These are phyloP conservation scores for Symphodus melops DNA, from an alignment of 2,113 vertebrate species.

Conservation along the genomic window DNA sequence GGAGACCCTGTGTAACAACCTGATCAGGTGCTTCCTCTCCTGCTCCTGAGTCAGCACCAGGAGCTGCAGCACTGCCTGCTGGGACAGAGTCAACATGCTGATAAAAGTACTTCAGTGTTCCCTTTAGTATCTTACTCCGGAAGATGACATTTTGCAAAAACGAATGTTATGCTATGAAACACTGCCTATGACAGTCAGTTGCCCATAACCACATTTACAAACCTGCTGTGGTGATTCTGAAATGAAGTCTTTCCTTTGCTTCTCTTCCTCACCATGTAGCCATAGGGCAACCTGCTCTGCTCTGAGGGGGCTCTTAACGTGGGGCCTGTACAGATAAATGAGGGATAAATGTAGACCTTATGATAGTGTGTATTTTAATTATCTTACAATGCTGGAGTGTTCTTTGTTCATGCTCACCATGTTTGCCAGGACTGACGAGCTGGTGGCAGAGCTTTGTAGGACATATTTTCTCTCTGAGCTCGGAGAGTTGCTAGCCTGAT, in stretches of 20 bases:
- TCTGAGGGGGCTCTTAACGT: constrained; percentile 50
- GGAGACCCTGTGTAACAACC: constrained; percentile 68
- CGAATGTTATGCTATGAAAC: background rate
- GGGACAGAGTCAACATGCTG: constrained; percentile 22
- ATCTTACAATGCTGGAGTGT: background rate
- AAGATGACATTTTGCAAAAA: background rate
- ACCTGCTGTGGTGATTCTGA: constrained; percentile 73
- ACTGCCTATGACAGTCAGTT: background rate
- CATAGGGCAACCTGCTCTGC: constrained; percentile 67
- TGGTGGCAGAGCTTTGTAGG: constrained; percentile 74
- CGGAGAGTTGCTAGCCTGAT: constrained; percentile 74
- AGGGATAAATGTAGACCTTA: background rate
- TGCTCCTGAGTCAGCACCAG: constrained; percentile 79
- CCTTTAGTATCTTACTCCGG: background rate
- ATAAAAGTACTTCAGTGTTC: background rate
- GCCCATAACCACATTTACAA: background rate
- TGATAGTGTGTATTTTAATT: background rate
- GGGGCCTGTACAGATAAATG: constrained; percentile 70
- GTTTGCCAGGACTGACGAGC: constrained; percentile 79
- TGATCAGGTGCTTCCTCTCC: constrained; percentile 76
- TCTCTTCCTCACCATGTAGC: constrained; percentile 52
- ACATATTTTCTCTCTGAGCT: constrained; percentile 75
- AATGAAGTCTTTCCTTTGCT: constrained; percentile 18
- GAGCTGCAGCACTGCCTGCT: constrained; percentile 73
- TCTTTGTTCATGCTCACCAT: constrained; percentile 66